Percentiles rank a stretch among this genome's conserved stretches.
Conservation (phyloP, 2,113 vertebrate genomes). For the Ascaphus truei region DNA sequence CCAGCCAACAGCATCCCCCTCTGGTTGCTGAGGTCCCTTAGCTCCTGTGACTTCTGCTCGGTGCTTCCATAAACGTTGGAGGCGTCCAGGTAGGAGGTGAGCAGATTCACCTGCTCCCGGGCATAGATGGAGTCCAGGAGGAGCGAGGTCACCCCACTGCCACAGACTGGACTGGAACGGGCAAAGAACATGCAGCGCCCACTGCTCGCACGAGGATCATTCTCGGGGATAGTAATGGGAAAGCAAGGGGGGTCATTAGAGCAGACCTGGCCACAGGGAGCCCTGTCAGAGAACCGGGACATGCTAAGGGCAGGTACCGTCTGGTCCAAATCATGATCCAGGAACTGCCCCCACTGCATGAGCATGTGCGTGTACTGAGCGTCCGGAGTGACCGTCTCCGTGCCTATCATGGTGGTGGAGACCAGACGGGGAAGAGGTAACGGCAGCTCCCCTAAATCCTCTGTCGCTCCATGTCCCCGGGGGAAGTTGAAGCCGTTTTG, state of each 20-base stretch:
- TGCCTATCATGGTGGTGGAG: constrained; percentile 57
- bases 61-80: constrained; percentile 63
- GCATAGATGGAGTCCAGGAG: constrained; percentile 61
- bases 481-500: constrained; percentile 64
- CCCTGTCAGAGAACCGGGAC: constrained; percentile 58
- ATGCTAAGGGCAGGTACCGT: constrained; percentile 64
- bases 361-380: constrained; percentile 62
- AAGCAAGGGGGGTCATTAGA: constrained; percentile 60
- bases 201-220: constrained; percentile 52
- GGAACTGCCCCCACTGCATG: constrained; percentile 68
- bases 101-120: constrained; percentile 64
- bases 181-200: constrained; percentile 66
- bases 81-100: constrained; percentile 61
- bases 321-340: constrained; percentile 64
- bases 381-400: constrained; percentile 54
- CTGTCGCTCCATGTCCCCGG: constrained; percentile 47
- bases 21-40: constrained; percentile 48
- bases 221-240: constrained; percentile 52
- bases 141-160: constrained; percentile 64
- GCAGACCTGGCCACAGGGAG: constrained; percentile 58
- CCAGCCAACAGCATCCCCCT: constrained; percentile 52
- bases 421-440: constrained; percentile 61
- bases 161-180: constrained; percentile 58
- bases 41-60: constrained; percentile 49
- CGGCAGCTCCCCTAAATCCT: constrained; percentile 48